phyloP scores from a whole-genome alignment of 2,113 vertebrate genomes.

The Cervus canadensis region DNA sequence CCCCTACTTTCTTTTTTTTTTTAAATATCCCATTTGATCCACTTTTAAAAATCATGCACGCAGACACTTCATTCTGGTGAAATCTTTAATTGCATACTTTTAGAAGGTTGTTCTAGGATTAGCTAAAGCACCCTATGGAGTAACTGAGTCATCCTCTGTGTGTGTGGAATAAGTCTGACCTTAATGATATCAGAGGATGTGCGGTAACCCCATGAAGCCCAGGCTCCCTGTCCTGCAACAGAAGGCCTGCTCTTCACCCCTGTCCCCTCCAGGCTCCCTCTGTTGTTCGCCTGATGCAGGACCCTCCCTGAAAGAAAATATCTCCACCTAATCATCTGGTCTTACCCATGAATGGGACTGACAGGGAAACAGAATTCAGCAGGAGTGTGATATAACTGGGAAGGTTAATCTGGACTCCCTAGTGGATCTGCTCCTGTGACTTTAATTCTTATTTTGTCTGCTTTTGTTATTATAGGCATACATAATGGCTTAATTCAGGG shows the following conservation, averaged over 20 bases:
- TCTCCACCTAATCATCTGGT: background rate
- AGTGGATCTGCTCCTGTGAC: background rate
- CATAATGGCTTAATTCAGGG: background rate
- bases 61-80: background rate
- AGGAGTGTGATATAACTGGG: background rate
- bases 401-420: background rate
- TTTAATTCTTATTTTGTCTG: background rate
- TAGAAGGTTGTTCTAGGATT: background rate
- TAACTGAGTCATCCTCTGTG: background rate
- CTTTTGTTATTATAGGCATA: background rate
- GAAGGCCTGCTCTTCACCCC: background rate
- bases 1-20: background rate
- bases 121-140: background rate
- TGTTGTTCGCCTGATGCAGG: background rate
- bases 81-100: background rate
- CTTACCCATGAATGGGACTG: background rate
- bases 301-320: background rate
- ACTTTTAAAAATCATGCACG: background rate
- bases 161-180: background rate
- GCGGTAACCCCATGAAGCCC: fast-evolving
- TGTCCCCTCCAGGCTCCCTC: too few species aligned
- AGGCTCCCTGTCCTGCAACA: too few species aligned
- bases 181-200: background rate
- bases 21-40: background rate
- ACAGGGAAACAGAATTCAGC: background rate